Base-by-base conservation (phyloP, 2,113 vertebrate genomes). In the Ceyx margarethae region DNA sequence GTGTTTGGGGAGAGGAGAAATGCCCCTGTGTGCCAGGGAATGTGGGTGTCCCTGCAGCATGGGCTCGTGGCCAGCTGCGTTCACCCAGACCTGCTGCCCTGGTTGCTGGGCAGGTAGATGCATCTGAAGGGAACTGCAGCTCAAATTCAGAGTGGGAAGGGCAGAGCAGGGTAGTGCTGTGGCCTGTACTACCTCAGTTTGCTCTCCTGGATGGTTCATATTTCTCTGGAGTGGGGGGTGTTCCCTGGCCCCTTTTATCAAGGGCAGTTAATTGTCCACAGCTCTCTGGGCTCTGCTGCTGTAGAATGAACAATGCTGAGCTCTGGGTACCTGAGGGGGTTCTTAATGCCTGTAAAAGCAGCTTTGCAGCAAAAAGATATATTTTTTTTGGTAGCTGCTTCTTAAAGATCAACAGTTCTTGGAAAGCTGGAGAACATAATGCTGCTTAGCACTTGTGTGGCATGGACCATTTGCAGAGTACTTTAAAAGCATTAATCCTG, bases 271-370 rank as follows among this genome's bases (percentile, higher is more conserved):
- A 8, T 5, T 43, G 33, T 11, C 15, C 21, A 1, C 15, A 28
- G 58, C 12, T 58, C 40, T 40, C 42, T 60, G 46, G 11, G 54
- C 64, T 60, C 21, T 14, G 46, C 45, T 23, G 11, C 6, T 35
- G 9, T 15, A 2, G 5, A 6, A 2, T 2, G 68, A 37, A 2
- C 4, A 2, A 42, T 8, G 1, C 69, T 10, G 11, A 73, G 35
- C 79, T 66, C 25, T 15, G 0, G 0, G 6, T 15, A 5, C 17
- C 51, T 21, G 29, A n/a, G 4, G 0, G 4, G 19, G 16, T 75
- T 19, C 13, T 40, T 25, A n/a, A 29, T 20, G 29, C 50, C 57
- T 15, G 0, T 19, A 74, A 65, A 43, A 43, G 56, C 35, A 43
- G 40, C 54, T 91, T 40, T 50, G 43, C 57, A 37, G 37, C 35